Conservation (phyloP, 2,797 vertebrate genomes). For the Cuniculus paca region DNA sequence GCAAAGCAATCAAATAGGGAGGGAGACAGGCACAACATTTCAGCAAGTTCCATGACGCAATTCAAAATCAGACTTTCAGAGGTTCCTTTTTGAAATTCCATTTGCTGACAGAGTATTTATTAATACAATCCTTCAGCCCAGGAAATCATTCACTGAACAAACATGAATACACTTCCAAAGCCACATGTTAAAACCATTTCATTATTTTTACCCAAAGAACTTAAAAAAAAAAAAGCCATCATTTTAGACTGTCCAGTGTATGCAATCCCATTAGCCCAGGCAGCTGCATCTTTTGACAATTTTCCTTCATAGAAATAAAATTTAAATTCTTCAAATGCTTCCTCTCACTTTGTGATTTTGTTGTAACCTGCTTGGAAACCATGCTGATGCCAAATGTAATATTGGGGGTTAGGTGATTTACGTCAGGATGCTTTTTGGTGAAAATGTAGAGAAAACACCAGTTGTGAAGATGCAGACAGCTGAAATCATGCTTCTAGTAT, state of each 20-base stretch:
- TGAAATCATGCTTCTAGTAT: not conserved
- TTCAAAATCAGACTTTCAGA: conserved; percentile 71
- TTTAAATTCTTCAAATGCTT: conserved; percentile 48
- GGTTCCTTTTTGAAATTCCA: conserved; percentile 58
- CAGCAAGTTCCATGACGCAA: conserved; percentile 24
- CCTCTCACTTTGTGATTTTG: not conserved
- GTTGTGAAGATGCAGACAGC: not conserved
- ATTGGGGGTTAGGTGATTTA: conserved; percentile 30
- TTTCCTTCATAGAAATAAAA: conserved; percentile 70
- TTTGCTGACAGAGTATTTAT: conserved; percentile 68
- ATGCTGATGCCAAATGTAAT: not conserved
- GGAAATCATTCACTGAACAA: conserved; percentile 68
- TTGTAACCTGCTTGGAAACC: conserved; percentile 31
- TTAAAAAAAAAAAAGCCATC: not conserved
- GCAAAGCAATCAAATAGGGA: conserved; percentile 67
- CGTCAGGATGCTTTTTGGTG: not conserved
- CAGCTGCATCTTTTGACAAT: not conserved
- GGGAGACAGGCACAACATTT: conserved; percentile 31
- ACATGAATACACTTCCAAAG: conserved; percentile 68
- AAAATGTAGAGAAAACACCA: conserved; percentile 23
- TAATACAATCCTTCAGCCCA: conserved; percentile 58
- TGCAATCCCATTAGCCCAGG: not conserved
- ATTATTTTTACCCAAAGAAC: conserved; percentile 65
- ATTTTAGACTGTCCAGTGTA: not conserved
- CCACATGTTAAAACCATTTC: conserved; percentile 30